phyloP scores from a whole-genome alignment of 2,113 vertebrate species.

The Cricetomys ansorgei region DNA sequence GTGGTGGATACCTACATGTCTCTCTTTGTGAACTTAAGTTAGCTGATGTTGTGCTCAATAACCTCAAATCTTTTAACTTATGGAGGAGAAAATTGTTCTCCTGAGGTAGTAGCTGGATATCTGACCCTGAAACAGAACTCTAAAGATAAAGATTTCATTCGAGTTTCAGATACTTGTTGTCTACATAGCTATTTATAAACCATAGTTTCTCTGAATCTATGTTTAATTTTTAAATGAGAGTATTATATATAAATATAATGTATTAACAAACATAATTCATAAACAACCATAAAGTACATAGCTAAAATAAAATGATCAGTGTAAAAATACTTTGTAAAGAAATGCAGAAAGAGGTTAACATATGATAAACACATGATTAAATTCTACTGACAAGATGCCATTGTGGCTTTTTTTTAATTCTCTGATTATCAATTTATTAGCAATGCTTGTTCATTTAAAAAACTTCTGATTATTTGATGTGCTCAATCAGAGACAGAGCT shows the following conservation, averaged over 20 bases:
- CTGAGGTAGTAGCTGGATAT: not conserved
- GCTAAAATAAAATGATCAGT: not conserved
- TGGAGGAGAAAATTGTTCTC: not conserved
- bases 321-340: not conserved
- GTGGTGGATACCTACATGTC: accelerated
- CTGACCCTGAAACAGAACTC: not conserved
- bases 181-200: not conserved
- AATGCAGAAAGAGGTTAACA: not conserved
- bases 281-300: not conserved
- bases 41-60: not conserved
- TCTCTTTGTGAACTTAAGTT: not conserved
- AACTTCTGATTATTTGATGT: not conserved
- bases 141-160: not conserved
- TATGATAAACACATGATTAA: not conserved
- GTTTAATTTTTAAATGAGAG: not conserved
- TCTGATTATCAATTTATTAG: not conserved
- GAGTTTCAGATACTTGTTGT: not conserved
- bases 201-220: not conserved
- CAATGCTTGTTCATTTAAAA: not conserved
- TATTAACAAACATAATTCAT: not conserved
- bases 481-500: not conserved
- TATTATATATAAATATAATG: not conserved
- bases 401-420: not conserved
- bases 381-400: not conserved
- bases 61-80: not conserved